A percentile compares a stretch with the other conserved stretches of the same genome.
Evolutionary conservation across 1,140 invertebrate genomes (phyloP).

Genomic region (Heliconius nattereri): DNA sequence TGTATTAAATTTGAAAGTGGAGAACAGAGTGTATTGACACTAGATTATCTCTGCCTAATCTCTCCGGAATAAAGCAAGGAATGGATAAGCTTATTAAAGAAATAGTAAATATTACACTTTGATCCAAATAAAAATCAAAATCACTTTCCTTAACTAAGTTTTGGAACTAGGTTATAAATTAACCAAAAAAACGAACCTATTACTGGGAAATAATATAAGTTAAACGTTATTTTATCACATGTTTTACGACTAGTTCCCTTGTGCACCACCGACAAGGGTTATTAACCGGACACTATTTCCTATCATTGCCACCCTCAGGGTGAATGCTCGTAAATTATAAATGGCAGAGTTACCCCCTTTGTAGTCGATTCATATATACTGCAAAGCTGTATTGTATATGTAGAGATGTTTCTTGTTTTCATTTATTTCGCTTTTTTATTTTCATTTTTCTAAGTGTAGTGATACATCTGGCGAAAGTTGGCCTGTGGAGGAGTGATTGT

Average conservation of each 20-base stretch:
- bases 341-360: slow-evolving; percentile 20
- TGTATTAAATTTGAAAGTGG: no score
- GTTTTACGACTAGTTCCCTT: slow-evolving; percentile 20
- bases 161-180: neutral
- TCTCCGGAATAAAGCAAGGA: no score
- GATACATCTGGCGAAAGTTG: no score
- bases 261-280: slow-evolving; percentile 9
- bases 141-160: neutral
- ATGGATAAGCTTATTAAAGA: no score
- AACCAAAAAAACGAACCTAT: neutral
- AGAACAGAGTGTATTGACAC: no score
- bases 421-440: neutral
- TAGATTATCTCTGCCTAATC: no score
- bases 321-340: slow-evolving; percentile 31
- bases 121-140: neutral
- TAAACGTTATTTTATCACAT: slow-evolving; percentile 12
- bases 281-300: slow-evolving; percentile 33
- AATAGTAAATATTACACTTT: no score
- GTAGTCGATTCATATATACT: neutral
- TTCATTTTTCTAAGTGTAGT: neutral
- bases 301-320: slow-evolving; percentile 28
- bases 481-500: no score
- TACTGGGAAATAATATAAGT: neutral
- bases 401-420: neutral
- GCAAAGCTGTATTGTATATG: neutral